These are phyloP conservation scores for Melanotaenia trifasciata DNA, from an alignment of 2,797 vertebrate genomes.

Conservation along the genomic window DNA sequence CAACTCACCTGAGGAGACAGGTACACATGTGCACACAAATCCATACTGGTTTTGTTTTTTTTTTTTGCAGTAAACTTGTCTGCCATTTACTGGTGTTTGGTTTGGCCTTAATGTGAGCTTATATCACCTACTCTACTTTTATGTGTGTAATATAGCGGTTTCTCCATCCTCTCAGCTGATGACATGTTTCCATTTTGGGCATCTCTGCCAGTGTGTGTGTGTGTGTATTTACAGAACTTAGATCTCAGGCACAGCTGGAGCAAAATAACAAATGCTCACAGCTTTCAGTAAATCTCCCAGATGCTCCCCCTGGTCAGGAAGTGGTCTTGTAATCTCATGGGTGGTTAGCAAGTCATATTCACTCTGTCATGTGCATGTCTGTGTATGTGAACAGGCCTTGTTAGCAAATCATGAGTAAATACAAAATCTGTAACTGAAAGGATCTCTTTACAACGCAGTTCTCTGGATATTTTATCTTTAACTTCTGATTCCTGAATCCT, in stretches of 20 bases:
- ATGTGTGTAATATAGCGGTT: conserved; percentile 39
- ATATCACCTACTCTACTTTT: conserved; percentile 5
- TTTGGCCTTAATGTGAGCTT: conserved; percentile 23
- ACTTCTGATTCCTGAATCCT: conserved; percentile 19
- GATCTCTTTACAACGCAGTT: not conserved
- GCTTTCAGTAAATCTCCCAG: conserved; percentile 47
- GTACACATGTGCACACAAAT: conserved; percentile 69
- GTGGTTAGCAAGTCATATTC: conserved; percentile 41
- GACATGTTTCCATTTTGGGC: conserved; percentile 59
- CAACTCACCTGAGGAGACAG: conserved; percentile 92
- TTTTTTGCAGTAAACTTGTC: conserved; percentile 1
- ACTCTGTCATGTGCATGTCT: conserved; percentile 17
- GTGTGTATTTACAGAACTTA: conserved; percentile 18
- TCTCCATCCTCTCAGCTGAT: conserved; percentile 47
- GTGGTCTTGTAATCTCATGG: conserved; percentile 46
- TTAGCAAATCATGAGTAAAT: conserved; percentile 13
- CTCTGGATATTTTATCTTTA: not conserved
- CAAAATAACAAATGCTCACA: conserved; percentile 58
- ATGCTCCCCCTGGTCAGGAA: conserved; percentile 59
- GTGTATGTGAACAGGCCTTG: conserved; percentile 20
- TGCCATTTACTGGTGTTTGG: conserved; percentile 12
- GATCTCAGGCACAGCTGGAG: conserved; percentile 30
- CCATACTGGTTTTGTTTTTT: not conserved
- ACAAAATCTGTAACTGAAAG: conserved; percentile 11
- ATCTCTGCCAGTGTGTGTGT: conserved; percentile 11